Percentiles rank a stretch among this genome's conserved stretches.
phyloP scores from a whole-genome alignment of 2,888 invertebrate species.

The Trichogramma evanescens region DNA sequence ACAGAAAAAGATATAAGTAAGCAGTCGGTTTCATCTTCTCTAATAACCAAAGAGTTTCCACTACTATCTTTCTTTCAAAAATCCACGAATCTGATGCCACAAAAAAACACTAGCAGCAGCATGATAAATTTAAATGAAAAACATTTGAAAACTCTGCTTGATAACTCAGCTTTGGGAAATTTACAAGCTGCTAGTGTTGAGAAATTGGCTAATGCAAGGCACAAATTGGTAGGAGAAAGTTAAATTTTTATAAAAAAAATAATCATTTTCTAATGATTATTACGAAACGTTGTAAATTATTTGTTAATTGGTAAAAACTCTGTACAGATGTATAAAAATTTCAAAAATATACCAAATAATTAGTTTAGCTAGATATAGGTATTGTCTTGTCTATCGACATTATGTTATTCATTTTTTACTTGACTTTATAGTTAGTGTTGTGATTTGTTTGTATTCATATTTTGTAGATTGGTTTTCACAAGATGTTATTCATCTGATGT shows the following conservation, averaged over 20 bases:
- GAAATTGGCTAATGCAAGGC: constrained; percentile 33
- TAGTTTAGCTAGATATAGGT: no score
- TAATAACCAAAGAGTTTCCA: constrained; percentile 37
- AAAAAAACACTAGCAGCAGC: constrained; percentile 37
- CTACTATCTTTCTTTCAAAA: constrained; percentile 36
- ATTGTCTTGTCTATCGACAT: no score
- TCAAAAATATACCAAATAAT: no score
- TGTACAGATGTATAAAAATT: background rate
- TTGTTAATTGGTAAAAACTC: background rate
- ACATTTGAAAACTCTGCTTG: constrained; percentile 29
- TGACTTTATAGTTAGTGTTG: no score
- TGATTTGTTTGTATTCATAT: no score
- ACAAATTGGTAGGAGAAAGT: constrained; percentile 30
- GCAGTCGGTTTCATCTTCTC: constrained; percentile 22
- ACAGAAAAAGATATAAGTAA: constrained; percentile 1
- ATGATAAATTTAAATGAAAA: constrained; percentile 39
- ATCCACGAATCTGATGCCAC: constrained; percentile 20
- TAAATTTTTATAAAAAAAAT: constrained; percentile 6
- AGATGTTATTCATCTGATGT: no score
- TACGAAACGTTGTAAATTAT: background rate
- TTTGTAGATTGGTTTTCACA: no score
- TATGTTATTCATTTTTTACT: no score
- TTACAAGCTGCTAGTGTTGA: constrained; percentile 36
- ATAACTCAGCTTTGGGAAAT: constrained; percentile 30
- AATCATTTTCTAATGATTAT: background rate